A percentile compares a stretch with the other conserved stretches of the same genome.
Conservation (phyloP, 2,797 vertebrate genomes). For the Netta rufina region DNA sequence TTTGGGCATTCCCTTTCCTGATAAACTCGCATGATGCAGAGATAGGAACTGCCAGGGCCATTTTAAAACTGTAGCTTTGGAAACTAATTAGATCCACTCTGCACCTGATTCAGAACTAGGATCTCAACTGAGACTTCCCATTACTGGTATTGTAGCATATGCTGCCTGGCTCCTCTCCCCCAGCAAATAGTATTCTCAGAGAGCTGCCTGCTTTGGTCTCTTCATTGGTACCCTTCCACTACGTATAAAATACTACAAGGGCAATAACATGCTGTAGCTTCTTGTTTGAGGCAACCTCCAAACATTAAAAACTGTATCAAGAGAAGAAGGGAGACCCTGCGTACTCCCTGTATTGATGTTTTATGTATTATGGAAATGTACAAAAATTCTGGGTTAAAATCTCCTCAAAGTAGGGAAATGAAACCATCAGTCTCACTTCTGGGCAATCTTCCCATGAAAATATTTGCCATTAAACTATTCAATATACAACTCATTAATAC, state of each 20-base stretch:
- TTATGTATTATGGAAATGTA: background rate
- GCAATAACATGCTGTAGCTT: background rate
- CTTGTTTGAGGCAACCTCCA: background rate
- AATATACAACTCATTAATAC: background rate
- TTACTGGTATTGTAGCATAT: background rate
- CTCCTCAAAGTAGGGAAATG: background rate
- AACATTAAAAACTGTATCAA: background rate
- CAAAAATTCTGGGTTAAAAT: background rate
- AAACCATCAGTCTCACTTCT: background rate
- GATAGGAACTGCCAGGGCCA: background rate
- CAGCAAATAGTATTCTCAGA: background rate
- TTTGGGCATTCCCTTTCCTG: background rate
- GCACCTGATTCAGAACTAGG: rapidly evolving
- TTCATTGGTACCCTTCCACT: background rate
- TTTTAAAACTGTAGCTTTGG: background rate
- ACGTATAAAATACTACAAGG: background rate
- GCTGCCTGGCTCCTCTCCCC: rapidly evolving
- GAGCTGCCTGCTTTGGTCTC: rapidly evolving
- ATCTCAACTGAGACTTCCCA: background rate
- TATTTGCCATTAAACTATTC: background rate
- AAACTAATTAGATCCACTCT: background rate
- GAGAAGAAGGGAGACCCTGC: background rate
- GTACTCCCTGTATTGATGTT: background rate
- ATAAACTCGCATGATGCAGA: background rate
- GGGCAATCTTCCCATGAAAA: background rate